These are phyloP conservation scores for Orthosia incerta DNA, from an alignment of 2,888 invertebrate species.

Conservation along the genomic window DNA sequence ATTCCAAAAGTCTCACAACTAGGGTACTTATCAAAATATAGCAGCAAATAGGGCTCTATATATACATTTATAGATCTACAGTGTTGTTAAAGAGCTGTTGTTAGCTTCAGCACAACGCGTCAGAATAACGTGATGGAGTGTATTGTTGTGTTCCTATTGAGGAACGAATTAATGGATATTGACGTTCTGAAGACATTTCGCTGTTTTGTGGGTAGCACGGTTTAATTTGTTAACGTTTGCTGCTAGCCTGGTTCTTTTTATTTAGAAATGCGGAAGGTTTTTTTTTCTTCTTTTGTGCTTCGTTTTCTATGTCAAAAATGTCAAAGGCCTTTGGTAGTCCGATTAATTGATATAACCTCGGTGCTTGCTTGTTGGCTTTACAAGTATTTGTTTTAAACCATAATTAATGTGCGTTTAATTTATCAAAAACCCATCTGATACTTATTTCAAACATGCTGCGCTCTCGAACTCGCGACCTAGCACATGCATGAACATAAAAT, in stretches of 20 bases:
- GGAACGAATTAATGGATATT: constrained; percentile 54
- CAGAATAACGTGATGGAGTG: constrained; percentile 45
- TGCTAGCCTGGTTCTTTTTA: not conserved
- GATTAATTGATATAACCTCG: too few relatives aligned
- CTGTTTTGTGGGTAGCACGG: constrained; percentile 18
- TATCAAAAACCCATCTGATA: too few relatives aligned
- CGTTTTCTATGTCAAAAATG: constrained; percentile 8
- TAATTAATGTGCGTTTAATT: too few relatives aligned
- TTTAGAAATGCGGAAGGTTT: not conserved
- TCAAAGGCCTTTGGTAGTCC: not conserved
- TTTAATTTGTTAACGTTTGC: constrained; percentile 28
- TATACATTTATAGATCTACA: not conserved
- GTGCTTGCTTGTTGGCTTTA: too few relatives aligned
- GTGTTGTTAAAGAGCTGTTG: constrained; percentile 35
- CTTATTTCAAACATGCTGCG: too few relatives aligned
- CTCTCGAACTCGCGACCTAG: too few relatives aligned
- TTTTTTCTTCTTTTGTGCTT: constrained; percentile 1
- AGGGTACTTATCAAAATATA: not conserved
- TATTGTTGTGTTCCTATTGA: constrained; percentile 47
- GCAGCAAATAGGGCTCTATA: not conserved
- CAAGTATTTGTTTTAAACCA: too few relatives aligned
- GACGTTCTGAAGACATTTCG: constrained; percentile 39
- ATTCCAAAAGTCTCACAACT: not conserved
- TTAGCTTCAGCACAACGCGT: constrained; percentile 5
- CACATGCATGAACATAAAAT: too few relatives aligned